A percentile compares a stretch with the other conserved stretches of the same genome.
Conservation (phyloP, 2,888 invertebrate species). For the Drosophila meridiana region DNA sequence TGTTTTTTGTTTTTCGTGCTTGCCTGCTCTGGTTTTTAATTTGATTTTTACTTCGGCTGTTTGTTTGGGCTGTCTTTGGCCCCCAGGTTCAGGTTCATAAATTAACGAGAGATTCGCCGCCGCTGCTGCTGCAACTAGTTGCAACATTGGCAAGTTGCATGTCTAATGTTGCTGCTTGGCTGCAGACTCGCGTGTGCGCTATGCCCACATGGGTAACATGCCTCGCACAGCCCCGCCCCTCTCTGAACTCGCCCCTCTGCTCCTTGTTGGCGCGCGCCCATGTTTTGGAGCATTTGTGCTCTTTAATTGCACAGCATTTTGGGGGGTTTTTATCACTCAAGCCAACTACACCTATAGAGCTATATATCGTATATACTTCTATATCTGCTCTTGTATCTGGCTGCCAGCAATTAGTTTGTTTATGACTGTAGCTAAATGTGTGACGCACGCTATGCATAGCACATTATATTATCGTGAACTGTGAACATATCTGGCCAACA, state of each 20-base stretch:
- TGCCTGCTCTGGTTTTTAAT: slow-evolving; percentile 82
- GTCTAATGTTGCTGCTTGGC: slow-evolving; percentile 81
- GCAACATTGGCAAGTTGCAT: slow-evolving; percentile 61
- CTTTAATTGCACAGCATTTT: slow-evolving; percentile 54
- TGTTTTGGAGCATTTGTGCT: slow-evolving; percentile 30
- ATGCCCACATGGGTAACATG: slow-evolving; percentile 60
- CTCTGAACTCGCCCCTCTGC: not conserved
- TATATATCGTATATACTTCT: slow-evolving; percentile 17
- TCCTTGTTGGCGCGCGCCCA: slow-evolving; percentile 2
- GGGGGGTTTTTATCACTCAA: slow-evolving; percentile 47
- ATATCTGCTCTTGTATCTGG: slow-evolving; percentile 21
- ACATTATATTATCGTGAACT: not conserved
- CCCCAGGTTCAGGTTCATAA: slow-evolving; percentile 82
- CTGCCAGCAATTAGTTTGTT: slow-evolving; percentile 52
- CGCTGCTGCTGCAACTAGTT: slow-evolving; percentile 25
- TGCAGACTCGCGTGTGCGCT: slow-evolving; percentile 79
- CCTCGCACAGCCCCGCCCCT: not conserved
- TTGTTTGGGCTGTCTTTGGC: slow-evolving; percentile 44
- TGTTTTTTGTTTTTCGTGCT: slow-evolving; percentile 68
- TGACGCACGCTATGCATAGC: slow-evolving; percentile 26
- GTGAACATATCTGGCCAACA: not conserved
- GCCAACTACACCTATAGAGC: slow-evolving; percentile 17
- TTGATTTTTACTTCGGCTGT: slow-evolving; percentile 74
- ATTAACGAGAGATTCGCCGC: slow-evolving; percentile 71
- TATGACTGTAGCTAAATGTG: slow-evolving; percentile 49